Evolutionary conservation across 1,140 invertebrate species (phyloP).

Genomic region (Harlomillsia oculata): DNA sequence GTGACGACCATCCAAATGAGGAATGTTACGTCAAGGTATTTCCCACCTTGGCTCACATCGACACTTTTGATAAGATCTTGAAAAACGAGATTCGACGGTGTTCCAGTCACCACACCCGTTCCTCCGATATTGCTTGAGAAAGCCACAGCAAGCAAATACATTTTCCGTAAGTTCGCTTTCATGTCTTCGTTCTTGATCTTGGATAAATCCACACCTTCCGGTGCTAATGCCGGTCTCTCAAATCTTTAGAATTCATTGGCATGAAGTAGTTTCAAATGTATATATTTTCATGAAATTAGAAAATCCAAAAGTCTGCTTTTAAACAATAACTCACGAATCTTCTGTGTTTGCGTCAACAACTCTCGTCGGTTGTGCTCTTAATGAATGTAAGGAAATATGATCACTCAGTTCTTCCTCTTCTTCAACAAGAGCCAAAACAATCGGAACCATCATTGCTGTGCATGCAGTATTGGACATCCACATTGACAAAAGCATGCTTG

Average conservation of each 20-base stretch:
- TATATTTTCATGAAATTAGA: too few species aligned
- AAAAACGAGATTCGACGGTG: slow-evolving; percentile 63
- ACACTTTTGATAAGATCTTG: slow-evolving; percentile 12
- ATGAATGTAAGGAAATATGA: too few species aligned
- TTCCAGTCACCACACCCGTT: slow-evolving; percentile 74
- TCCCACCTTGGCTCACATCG: slow-evolving; percentile 24
- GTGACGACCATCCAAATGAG: slow-evolving; percentile 62
- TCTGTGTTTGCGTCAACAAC: too few species aligned
- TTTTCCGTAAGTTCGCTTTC: too few species aligned
- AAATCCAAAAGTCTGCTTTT: too few species aligned
- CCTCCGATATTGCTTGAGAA: slow-evolving; percentile 73
- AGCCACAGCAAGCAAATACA: slow-evolving; percentile 64
- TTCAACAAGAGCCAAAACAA: slow-evolving; percentile 36
- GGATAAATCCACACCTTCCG: too few species aligned
- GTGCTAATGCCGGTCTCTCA: too few species aligned
- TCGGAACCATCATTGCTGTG: slow-evolving; percentile 42
- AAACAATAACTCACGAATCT: too few species aligned
- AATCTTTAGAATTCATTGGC: too few species aligned
- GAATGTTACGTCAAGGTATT: slow-evolving; percentile 43
- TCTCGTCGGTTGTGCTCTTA: too few species aligned
- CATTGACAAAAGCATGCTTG: slow-evolving; percentile 44
- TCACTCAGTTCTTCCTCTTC: background rate
- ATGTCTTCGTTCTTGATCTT: too few species aligned
- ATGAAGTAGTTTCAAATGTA: too few species aligned
- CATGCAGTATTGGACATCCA: slow-evolving; percentile 44